phyloP scores from a whole-genome alignment of 2,113 vertebrate genomes.

The Columbina picui region DNA sequence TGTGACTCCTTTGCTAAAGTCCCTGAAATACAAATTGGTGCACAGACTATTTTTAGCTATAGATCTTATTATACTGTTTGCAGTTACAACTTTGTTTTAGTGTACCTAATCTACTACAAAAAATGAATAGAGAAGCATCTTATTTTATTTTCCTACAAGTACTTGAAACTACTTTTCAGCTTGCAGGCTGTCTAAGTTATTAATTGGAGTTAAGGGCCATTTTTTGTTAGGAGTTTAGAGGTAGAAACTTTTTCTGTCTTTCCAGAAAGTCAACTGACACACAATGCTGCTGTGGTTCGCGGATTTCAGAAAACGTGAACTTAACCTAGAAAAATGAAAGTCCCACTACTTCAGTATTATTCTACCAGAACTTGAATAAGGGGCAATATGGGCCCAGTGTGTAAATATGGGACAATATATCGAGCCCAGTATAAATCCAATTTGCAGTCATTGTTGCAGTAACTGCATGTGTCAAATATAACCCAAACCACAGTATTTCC shows the following conservation, averaged over 20 bases:
- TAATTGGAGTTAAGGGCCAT: not conserved
- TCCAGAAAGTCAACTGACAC: not conserved
- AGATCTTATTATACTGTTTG: not conserved
- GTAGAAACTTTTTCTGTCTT: not conserved
- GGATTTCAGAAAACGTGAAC: not conserved
- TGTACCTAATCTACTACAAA: not conserved
- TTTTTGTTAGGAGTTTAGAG: not conserved
- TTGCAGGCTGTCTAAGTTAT: not conserved
- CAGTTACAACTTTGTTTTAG: not conserved
- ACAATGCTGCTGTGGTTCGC: not conserved
- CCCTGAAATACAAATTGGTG: not conserved
- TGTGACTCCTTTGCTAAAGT: not conserved
- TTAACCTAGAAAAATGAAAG: not conserved
- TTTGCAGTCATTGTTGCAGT: not conserved
- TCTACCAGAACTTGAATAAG: not conserved
- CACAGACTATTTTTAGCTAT: not conserved
- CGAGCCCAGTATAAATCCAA: not conserved
- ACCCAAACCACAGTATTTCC: not conserved
- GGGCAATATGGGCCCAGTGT: not conserved
- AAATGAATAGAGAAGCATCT: not conserved
- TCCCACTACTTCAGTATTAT: not conserved
- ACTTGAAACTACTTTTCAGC: not conserved
- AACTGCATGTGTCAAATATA: not conserved
- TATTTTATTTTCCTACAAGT: not conserved
- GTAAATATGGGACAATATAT: not conserved